Evolutionary conservation across 1,140 invertebrate species (phyloP).

Genomic region (Trichonephila inaurata): DNA sequence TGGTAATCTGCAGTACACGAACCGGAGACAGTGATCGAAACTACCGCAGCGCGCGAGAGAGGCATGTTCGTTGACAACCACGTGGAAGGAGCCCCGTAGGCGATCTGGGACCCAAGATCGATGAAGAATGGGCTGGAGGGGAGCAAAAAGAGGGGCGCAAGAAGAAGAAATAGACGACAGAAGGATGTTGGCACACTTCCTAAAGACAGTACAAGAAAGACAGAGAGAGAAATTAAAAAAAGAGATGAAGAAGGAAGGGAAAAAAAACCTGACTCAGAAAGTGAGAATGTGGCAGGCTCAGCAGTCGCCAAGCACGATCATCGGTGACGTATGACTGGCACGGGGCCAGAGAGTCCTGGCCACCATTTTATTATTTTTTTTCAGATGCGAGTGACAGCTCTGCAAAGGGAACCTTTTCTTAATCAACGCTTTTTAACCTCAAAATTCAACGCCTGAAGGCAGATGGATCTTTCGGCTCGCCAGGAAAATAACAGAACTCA

Average conservation of each 20-base stretch:
- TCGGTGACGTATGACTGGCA: constrained; percentile 65
- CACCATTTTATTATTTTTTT: not conserved
- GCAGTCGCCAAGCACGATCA: constrained; percentile 33
- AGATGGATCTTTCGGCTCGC: not conserved
- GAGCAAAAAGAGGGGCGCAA: not conserved
- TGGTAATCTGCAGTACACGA: not conserved
- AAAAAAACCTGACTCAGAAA: constrained; percentile 69
- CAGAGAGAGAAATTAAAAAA: constrained; percentile 33
- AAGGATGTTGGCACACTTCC: constrained; percentile 62
- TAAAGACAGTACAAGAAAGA: constrained; percentile 58
- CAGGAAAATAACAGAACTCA: not conserved
- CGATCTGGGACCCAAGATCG: constrained; percentile 16
- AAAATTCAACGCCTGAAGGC: constrained; percentile 17
- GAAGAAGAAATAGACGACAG: constrained; percentile 46
- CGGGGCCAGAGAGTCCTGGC: constrained; percentile 6
- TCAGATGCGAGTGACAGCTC: constrained; percentile 16
- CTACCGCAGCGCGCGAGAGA: not conserved
- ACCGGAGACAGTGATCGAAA: not conserved
- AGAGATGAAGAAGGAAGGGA: not conserved
- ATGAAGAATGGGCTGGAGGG: not conserved
- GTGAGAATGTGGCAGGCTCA: constrained; percentile 68
- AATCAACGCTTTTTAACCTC: constrained; percentile 63
- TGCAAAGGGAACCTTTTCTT: constrained; percentile 42
- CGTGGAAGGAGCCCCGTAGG: not conserved
- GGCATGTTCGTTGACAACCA: constrained; percentile 1